Percentiles rank a stretch among this genome's conserved stretches.
These are phyloP conservation scores for Nebria salina DNA, from an alignment of 2,888 invertebrate genomes.

Conservation along the genomic window DNA sequence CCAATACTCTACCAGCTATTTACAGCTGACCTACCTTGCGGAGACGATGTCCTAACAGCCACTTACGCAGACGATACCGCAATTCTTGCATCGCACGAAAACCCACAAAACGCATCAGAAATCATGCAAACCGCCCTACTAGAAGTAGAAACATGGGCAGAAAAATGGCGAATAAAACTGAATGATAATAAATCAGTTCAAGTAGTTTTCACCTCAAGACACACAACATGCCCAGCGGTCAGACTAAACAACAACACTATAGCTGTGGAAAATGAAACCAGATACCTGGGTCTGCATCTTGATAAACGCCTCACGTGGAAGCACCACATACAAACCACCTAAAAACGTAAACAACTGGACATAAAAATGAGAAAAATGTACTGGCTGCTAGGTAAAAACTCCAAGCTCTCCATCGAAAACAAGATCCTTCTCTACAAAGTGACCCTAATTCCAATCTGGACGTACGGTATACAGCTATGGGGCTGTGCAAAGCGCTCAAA, in stretches of 20 bases:
- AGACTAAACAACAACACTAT: not conserved
- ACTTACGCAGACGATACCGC: too few species aligned
- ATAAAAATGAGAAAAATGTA: too few species aligned
- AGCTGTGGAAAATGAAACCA: not conserved
- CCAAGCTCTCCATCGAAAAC: not conserved
- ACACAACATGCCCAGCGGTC: not conserved
- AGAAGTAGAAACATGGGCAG: too few species aligned
- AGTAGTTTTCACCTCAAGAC: not conserved
- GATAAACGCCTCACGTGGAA: conserved; percentile 14
- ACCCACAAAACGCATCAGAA: too few species aligned
- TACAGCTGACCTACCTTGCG: too few species aligned
- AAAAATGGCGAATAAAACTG: too few species aligned
- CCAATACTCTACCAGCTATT: too few species aligned
- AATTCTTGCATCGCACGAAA: too few species aligned
- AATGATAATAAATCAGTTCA: too few species aligned
- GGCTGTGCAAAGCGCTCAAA: conserved; percentile 4
- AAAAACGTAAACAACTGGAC: conserved; percentile 5
- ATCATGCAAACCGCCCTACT: too few species aligned
- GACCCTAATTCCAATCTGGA: not conserved
- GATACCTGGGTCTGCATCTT: conserved; percentile 8
- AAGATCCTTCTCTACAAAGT: not conserved
- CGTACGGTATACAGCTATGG: conserved; percentile 11
- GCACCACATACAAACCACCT: not conserved
- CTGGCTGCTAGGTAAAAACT: conserved; percentile 2
- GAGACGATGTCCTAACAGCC: too few species aligned